Evolutionary conservation across 1,140 invertebrate genomes (phyloP).

Genomic region (Elymnias hypermnestra): DNA sequence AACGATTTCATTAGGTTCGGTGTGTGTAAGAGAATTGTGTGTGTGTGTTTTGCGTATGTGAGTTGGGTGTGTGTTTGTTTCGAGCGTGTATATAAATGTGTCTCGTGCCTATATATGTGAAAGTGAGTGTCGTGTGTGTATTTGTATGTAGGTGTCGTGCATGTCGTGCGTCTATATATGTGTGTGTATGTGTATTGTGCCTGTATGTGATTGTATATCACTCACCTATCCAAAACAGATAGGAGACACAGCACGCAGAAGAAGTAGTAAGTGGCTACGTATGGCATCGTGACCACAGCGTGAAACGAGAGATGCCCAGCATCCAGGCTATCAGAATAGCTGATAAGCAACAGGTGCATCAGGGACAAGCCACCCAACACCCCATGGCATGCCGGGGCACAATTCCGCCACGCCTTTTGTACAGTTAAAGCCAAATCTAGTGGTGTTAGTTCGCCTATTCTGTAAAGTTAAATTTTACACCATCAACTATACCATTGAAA

Average conservation of each 20-base stretch:
- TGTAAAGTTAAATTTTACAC: slow-evolving; percentile 44
- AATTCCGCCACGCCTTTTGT: slow-evolving; percentile 63
- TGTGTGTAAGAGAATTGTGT: too few species aligned
- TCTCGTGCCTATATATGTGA: too few species aligned
- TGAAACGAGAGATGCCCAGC: slow-evolving; percentile 71
- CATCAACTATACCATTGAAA: too few species aligned
- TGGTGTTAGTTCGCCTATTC: slow-evolving; percentile 61
- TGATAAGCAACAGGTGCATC: slow-evolving; percentile 66
- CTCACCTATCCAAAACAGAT: slow-evolving; percentile 69
- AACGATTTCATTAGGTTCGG: too few species aligned
- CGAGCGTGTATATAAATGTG: too few species aligned
- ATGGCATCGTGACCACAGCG: slow-evolving; percentile 68
- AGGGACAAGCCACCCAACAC: slow-evolving; percentile 62
- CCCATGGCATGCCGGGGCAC: slow-evolving; percentile 58
- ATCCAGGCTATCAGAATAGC: slow-evolving; percentile 62
- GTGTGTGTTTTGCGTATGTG: too few species aligned
- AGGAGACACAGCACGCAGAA: slow-evolving; percentile 67
- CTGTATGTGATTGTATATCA: neutral
- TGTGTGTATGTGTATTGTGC: neutral
- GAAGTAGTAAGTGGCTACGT: slow-evolving; percentile 70
- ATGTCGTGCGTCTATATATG: too few species aligned
- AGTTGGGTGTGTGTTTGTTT: too few species aligned
- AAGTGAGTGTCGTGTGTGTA: too few species aligned
- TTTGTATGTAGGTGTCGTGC: neutral
- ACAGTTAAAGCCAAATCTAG: slow-evolving; percentile 60